Base-by-base conservation (phyloP, 2,888 invertebrate species). In the Oligia fasciuncula region DNA sequence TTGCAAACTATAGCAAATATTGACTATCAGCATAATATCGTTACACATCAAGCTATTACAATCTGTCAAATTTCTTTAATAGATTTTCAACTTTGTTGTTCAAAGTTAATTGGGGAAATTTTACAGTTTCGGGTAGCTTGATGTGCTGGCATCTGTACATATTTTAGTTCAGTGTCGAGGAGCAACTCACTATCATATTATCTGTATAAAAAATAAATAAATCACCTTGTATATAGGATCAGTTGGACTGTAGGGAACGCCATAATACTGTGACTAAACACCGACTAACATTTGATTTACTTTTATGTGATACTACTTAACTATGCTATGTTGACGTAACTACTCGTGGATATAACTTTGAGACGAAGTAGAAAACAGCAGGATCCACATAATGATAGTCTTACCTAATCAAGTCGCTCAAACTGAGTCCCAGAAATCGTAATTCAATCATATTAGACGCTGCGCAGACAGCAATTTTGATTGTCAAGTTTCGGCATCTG, bases 251-350 rank as follows among this genome's bases (percentile, higher is more conserved):
- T 81, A 79, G 65, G 66, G 43, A 67, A 65, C 69, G 85, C 87
- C 88, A 88, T 90, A 84, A 81, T 75, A 79, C 23, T 84, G 81
- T 83, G 80, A 86, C 85, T 89, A 89, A 87, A 78, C 80, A 69
- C 79, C 63, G 51, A 88, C 81, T 88, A 81, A 86, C 72, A 69
- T 72, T 68, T 72, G 54, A 78, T 77, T 77, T 68, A 78, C 73
- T 68, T 83, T 29, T 76, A 70, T 74, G 76, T 80, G 76, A 75
- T 73, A 71, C 57, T 46, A 67, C 73, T 76, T 67, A 71, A 78
- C 71, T 76, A 65, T 77, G 78, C 80, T 89, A 81, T 68, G 40
- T 76, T 89, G 78, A 85, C 85, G 54, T 73, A 29, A 19, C 40
- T 62, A 9, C 67, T 71, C 35, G 13, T n/a, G 0, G 6, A 13